These are phyloP conservation scores for Coluber constrictor DNA, from an alignment of 2,797 vertebrate genomes.

Conservation along the genomic window DNA sequence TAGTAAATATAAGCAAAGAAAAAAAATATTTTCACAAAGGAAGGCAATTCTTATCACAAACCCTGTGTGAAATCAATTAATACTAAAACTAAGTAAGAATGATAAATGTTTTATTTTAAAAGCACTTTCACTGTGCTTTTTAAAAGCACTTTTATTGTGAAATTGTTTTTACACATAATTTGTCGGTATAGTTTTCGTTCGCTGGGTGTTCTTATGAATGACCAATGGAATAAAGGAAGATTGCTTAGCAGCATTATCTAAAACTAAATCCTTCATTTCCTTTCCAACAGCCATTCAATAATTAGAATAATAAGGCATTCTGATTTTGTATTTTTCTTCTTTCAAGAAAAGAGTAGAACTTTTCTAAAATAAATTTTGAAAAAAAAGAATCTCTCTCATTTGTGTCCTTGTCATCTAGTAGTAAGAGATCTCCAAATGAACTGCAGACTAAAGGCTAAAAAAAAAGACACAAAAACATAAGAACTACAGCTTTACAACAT, in stretches of 20 bases:
- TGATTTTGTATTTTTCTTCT: neutral
- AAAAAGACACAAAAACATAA: neutral
- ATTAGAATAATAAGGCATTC: rapidly evolving
- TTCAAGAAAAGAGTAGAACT: neutral
- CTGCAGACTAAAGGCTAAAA: neutral
- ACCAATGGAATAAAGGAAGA: neutral
- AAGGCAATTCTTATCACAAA: neutral
- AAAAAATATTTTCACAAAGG: rapidly evolving
- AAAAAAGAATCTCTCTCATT: neutral
- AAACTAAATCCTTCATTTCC: neutral
- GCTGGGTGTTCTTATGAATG: neutral
- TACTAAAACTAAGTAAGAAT: neutral
- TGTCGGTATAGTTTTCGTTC: neutral
- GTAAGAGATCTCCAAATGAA: neutral
- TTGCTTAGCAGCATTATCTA: neutral
- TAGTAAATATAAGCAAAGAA: neutral
- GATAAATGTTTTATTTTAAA: neutral
- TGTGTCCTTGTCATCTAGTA: neutral
- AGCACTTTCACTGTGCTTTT: neutral
- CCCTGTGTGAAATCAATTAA: neutral
- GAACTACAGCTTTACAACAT: neutral
- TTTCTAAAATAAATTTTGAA: neutral
- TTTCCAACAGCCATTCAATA: neutral
- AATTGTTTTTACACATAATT: neutral
- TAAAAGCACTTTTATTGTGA: neutral